Base-by-base conservation (phyloP, 2,113 vertebrate genomes). In the Amphiprion percula region DNA sequence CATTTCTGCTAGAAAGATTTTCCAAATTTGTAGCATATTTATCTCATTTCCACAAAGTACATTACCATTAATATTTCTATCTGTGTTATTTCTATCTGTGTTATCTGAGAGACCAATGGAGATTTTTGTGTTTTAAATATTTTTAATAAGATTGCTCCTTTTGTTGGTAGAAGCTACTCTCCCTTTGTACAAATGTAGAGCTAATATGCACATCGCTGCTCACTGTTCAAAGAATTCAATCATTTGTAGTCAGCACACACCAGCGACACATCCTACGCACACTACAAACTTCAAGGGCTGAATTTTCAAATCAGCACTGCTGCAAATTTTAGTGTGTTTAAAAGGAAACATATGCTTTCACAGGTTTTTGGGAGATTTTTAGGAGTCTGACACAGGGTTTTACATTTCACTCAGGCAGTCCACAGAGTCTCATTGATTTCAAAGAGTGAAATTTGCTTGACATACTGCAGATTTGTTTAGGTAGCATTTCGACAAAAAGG, bases 221-320 rank as follows among this genome's bases (percentile, higher is more conserved):
- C 11, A 44, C 67, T 24, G 85, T 33, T 60, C 4, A 9, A 65
- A 26, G 49, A 55, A 73, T 79, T 68, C 55, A 68, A 44, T 44
- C 64, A 77, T 85, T 50, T 74, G 55, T 14, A 71, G 56, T 74
- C 77, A 23, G 60, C 52, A 4, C 62, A 59, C 63, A 1, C 9
- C 44, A 4, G 58, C 15, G 46, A 28, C 47, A 68, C 53, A 37
- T 73, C 62, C n/a, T 67, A 77, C 56, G 24, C 60, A n/a, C 59
- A 24, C 12, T 58, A 65, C 44, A 26, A 62, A 50, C 56, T 66
- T 56, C 26, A 70, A 19, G 8, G 19, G 28, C 11, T 14, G 0
- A 44, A 15, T 56, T 68, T 56, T 46, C 37, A 56, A 50, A 14
- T 5, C 74, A 46, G 30, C 37, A 26, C 10, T 23, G n/a, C 49